Evolutionary conservation across 2,888 invertebrate genomes (phyloP).

Genomic region (Sinopyrophorus schimmeli): DNA sequence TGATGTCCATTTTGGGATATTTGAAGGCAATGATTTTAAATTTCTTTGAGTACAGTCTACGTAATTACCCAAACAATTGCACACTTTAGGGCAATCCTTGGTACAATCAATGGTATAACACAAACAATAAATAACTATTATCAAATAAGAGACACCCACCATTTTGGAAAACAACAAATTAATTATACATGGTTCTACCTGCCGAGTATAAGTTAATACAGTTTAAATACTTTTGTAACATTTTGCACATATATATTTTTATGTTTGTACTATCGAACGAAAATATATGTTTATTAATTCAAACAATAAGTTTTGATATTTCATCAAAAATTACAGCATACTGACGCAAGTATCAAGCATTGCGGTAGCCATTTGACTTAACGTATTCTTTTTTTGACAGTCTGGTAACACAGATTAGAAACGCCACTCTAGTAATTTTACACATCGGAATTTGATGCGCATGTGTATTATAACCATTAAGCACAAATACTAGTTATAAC

Average conservation of each 20-base stretch:
- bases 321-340: slow-evolving; percentile 33
- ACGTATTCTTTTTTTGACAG: no score
- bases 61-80: slow-evolving; percentile 72
- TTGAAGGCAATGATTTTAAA: slow-evolving; percentile 68
- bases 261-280: slow-evolving; percentile 1
- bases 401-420: no score
- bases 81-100: slow-evolving; percentile 67
- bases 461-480: no score
- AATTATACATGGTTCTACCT: slow-evolving; percentile 49
- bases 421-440: no score
- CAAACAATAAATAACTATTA: slow-evolving; percentile 43
- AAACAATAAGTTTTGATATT: slow-evolving; percentile 12
- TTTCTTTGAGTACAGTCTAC: slow-evolving; percentile 76
- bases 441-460: no score
- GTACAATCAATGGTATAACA: slow-evolving; percentile 38
- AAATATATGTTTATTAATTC: slow-evolving; percentile 10
- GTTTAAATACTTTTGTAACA: slow-evolving; percentile 31
- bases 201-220: slow-evolving; percentile 39
- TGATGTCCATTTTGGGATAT: slow-evolving; percentile 77
- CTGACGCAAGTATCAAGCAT: slow-evolving; percentile 26
- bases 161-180: slow-evolving; percentile 52
- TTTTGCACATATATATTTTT: slow-evolving; percentile 19
- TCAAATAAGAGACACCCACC: slow-evolving; percentile 55
- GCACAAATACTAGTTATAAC: no score
- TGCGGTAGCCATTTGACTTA: slow-evolving; percentile 10